Evolutionary conservation across 1,140 invertebrate species (phyloP).

Genomic region (Drosophila kurseongensis): DNA sequence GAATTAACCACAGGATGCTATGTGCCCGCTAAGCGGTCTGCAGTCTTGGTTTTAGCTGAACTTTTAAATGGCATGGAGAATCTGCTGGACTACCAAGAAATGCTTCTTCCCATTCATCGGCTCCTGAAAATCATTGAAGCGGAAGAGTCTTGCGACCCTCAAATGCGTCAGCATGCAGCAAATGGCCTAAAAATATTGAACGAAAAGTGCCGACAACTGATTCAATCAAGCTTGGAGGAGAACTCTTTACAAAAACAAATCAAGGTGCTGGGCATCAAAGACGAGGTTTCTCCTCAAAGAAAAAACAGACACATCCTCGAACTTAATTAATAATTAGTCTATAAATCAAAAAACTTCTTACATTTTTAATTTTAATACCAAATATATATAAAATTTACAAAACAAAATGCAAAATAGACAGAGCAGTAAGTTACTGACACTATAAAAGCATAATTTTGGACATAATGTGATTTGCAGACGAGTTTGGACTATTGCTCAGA

Average conservation of each 20-base stretch:
- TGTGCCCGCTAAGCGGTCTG: constrained; percentile 89
- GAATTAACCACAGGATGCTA: constrained; percentile 87
- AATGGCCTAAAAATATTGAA: constrained; percentile 90
- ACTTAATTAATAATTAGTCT: constrained; percentile 26
- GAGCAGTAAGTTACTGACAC: not conserved
- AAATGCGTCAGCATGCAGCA: constrained; percentile 88
- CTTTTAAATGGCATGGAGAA: constrained; percentile 89
- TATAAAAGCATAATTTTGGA: constrained; percentile 9
- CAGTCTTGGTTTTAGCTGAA: constrained; percentile 88
- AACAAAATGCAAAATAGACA: constrained; percentile 26
- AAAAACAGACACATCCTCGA: constrained; percentile 66
- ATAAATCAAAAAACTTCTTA: not conserved
- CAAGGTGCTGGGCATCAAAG: constrained; percentile 84
- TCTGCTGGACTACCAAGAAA: constrained; percentile 87
- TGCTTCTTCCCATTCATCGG: constrained; percentile 88
- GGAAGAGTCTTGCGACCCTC: constrained; percentile 87
- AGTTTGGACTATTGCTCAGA: constrained; percentile 1
- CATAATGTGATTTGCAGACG: not conserved
- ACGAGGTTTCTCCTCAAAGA: constrained; percentile 2
- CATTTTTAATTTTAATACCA: constrained; percentile 13
- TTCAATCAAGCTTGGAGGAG: constrained; percentile 85
- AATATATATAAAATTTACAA: constrained; percentile 17
- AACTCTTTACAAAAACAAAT: constrained; percentile 87
- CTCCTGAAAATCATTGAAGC: constrained; percentile 87
- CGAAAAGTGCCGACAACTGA: constrained; percentile 87